A percentile compares a stretch with the other conserved stretches of the same genome.
Conservation (phyloP, 2,797 vertebrate genomes). For the Sebastes hubbsi region DNA sequence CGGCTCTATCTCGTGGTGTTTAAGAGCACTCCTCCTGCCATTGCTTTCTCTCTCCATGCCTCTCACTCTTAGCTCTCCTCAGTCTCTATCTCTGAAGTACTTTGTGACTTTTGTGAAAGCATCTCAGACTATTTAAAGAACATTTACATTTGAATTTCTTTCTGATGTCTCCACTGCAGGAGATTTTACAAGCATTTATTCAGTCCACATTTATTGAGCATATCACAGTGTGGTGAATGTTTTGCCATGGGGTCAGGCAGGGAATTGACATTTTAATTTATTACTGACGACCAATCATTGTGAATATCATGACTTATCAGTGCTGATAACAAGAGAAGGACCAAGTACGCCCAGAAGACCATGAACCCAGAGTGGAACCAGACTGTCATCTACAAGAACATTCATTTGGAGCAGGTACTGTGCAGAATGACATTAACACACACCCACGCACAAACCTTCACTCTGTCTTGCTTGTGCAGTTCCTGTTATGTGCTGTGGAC, state of each 20-base stretch:
- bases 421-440: background rate
- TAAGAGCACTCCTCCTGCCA: conserved; percentile 44
- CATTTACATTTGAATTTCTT: conserved; percentile 18
- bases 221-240: conserved; percentile 44
- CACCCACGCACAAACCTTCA: background rate
- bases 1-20: conserved; percentile 49
- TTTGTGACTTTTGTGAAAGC: conserved; percentile 38
- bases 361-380: conserved; percentile 99
- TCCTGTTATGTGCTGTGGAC: conserved; percentile 8
- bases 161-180: conserved; percentile 17
- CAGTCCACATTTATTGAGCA: conserved; percentile 32
- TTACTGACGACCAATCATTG: conserved; percentile 34
- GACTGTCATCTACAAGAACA: conserved; percentile 99
- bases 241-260: conserved; percentile 27
- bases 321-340: conserved; percentile 96
- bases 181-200: conserved; percentile 47
- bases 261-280: background rate
- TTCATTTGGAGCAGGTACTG: conserved; percentile 94
- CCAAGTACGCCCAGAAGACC: conserved; percentile 95
- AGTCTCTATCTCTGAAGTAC: conserved; percentile 31
- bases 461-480: background rate
- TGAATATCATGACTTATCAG: conserved; percentile 80
- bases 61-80: conserved; percentile 44
- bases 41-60: conserved; percentile 54
- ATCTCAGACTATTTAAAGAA: conserved; percentile 12